phyloP scores from a whole-genome alignment of 53 echinoderm and acorn worm species.

The Holothuria leucospilota region DNA sequence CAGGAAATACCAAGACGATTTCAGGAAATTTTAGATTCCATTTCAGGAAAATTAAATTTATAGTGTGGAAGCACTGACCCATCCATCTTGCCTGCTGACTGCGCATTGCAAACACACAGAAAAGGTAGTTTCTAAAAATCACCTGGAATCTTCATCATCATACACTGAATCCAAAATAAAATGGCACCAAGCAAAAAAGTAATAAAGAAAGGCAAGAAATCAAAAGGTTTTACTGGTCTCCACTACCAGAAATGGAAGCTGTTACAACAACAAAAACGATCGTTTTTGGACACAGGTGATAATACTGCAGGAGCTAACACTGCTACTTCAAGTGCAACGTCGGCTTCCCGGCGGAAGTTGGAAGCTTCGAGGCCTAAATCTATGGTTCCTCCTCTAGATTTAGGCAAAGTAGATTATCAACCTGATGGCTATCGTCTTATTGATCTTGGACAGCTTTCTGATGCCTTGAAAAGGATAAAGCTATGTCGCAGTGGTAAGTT shows the following conservation, averaged over 20 bases:
- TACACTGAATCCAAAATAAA: background rate
- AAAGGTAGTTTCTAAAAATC: background rate
- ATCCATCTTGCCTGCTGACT: background rate
- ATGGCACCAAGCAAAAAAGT: background rate
- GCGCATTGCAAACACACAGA: background rate
- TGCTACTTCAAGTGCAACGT: background rate
- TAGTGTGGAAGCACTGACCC: too few relatives aligned
- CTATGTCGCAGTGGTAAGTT: too few relatives aligned
- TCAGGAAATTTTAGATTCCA: too few relatives aligned
- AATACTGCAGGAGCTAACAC: background rate
- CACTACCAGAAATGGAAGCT: background rate
- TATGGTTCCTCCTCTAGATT: background rate
- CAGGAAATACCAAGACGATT: too few relatives aligned
- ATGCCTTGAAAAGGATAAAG: background rate
- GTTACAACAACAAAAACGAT: background rate
- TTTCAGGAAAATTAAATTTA: too few relatives aligned
- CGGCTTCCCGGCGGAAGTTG: background rate
- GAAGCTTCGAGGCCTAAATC: background rate
- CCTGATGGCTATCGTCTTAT: background rate
- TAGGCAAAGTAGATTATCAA: background rate
- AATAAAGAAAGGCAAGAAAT: background rate
- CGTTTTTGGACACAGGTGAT: conserved; percentile 13
- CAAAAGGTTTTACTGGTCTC: background rate
- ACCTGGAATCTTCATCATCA: background rate
- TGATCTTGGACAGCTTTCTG: background rate